phyloP scores from a whole-genome alignment of 2,888 invertebrate species.

The Plemyria rubiginata region DNA sequence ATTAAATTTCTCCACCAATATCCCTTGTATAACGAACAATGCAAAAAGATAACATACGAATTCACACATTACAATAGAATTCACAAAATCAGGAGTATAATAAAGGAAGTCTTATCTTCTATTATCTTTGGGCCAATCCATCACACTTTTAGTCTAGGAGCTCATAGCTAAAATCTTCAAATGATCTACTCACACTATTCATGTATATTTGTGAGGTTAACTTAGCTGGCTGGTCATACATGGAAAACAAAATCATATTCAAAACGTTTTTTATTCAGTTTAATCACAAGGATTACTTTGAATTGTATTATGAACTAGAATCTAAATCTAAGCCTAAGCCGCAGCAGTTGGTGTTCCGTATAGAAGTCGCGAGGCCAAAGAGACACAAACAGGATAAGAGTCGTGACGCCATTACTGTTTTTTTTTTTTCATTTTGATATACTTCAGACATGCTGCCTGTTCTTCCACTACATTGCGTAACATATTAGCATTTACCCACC shows the following conservation, averaged over 20 bases:
- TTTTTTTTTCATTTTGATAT: not conserved
- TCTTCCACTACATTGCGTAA: constrained; percentile 21
- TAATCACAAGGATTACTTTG: not conserved
- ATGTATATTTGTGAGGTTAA: too few species aligned
- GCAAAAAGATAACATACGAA: constrained; percentile 33
- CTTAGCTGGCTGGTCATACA: too few species aligned
- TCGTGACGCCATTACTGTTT: too few species aligned
- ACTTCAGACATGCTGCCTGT: not conserved
- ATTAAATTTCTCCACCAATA: constrained; percentile 21
- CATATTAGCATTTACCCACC: constrained; percentile 51
- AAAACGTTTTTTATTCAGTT: too few species aligned
- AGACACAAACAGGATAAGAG: too few species aligned
- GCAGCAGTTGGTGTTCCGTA: too few species aligned
- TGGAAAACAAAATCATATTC: too few species aligned
- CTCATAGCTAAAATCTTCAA: constrained; percentile 32
- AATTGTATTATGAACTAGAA: too few species aligned
- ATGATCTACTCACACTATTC: too few species aligned
- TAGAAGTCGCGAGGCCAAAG: too few species aligned
- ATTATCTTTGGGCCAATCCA: constrained; percentile 67
- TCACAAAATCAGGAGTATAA: constrained; percentile 42
- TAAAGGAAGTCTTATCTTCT: constrained; percentile 52
- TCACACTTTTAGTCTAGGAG: constrained; percentile 60
- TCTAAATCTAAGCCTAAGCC: too few species aligned
- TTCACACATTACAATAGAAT: constrained; percentile 35
- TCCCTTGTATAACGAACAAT: constrained; percentile 31